phyloP scores from a whole-genome alignment of 2,797 vertebrate genomes.

The Rhynchotus rufescens region DNA sequence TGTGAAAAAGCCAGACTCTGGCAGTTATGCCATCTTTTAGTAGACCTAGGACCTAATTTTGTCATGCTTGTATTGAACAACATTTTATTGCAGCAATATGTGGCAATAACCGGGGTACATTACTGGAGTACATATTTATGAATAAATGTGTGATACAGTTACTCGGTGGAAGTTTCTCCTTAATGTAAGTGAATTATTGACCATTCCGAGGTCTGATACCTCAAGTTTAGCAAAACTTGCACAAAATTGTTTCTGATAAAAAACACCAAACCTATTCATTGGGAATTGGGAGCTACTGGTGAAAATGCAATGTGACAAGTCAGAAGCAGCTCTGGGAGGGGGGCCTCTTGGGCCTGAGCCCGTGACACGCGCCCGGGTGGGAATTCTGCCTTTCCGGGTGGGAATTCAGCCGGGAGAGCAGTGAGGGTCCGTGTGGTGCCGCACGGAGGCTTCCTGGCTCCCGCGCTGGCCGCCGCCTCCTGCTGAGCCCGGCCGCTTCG shows the following conservation, averaged over 20 bases:
- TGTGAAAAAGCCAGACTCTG: constrained; percentile 6
- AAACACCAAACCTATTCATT: neutral
- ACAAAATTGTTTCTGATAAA: neutral
- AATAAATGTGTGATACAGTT: constrained; percentile 43
- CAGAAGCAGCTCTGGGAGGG: neutral
- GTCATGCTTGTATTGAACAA: constrained; percentile 4
- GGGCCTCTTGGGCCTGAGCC: neutral
- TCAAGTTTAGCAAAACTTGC: neutral
- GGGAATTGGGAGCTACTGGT: neutral
- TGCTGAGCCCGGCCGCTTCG: neutral
- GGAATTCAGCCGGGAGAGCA: too few relatives aligned
- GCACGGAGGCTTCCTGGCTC: neutral
- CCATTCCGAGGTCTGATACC: neutral
- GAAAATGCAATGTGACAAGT: neutral
- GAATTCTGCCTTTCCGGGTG: constrained; percentile 39
- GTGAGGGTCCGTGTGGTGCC: too few relatives aligned
- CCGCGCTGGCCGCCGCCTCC: neutral
- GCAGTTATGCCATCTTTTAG: neutral
- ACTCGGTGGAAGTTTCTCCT: constrained; percentile 2
- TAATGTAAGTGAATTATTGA: neutral
- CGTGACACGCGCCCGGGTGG: neutral
- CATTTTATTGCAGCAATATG: constrained; percentile 20
- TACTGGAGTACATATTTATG: neutral
- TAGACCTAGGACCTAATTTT: constrained; percentile 39
- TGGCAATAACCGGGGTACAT: constrained; percentile 20